These are phyloP conservation scores for Drosophila pseudoobscura DNA, from an alignment of 1,140 invertebrate species.

Conservation along the genomic window DNA sequence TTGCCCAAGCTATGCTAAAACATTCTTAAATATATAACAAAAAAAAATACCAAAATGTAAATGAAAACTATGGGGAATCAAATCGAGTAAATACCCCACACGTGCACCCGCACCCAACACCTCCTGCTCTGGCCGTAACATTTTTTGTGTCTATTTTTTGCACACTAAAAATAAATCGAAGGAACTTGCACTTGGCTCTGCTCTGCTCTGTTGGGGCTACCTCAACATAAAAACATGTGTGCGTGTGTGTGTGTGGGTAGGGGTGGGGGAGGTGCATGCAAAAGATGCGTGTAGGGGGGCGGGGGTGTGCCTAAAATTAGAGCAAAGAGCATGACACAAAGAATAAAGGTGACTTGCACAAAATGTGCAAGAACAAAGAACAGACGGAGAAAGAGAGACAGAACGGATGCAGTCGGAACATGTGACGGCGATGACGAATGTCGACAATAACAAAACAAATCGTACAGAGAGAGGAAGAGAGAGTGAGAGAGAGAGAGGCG, in stretches of 20 bases:
- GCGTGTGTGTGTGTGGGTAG: slow-evolving; percentile 25
- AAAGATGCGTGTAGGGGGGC: slow-evolving; percentile 43
- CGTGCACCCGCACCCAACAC: neutral
- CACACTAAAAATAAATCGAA: slow-evolving; percentile 52
- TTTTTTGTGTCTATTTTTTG: slow-evolving; percentile 37
- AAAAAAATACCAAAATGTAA: slow-evolving; percentile 16
- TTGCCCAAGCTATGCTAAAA: slow-evolving; percentile 53
- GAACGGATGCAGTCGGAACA: slow-evolving; percentile 58
- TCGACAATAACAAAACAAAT: slow-evolving; percentile 42
- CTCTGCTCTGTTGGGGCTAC: slow-evolving; percentile 47
- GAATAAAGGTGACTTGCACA: slow-evolving; percentile 59
- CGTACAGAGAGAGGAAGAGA: neutral
- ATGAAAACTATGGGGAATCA: slow-evolving; percentile 9
- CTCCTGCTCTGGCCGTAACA: neutral
- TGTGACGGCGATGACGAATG: slow-evolving; percentile 67
- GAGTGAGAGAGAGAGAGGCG: neutral
- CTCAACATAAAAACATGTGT: slow-evolving; percentile 65
- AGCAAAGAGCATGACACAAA: slow-evolving; percentile 53
- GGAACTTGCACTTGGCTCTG: slow-evolving; percentile 72
- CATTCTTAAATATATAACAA: slow-evolving; percentile 48
- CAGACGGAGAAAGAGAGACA: slow-evolving; percentile 1
- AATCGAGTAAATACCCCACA: slow-evolving; percentile 18
- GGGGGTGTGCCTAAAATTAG: slow-evolving; percentile 51
- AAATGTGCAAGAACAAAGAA: slow-evolving; percentile 51
- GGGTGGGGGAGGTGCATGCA: slow-evolving; percentile 15